Conservation (phyloP, 2,888 invertebrate species). For the Cheilosia vernalis region DNA sequence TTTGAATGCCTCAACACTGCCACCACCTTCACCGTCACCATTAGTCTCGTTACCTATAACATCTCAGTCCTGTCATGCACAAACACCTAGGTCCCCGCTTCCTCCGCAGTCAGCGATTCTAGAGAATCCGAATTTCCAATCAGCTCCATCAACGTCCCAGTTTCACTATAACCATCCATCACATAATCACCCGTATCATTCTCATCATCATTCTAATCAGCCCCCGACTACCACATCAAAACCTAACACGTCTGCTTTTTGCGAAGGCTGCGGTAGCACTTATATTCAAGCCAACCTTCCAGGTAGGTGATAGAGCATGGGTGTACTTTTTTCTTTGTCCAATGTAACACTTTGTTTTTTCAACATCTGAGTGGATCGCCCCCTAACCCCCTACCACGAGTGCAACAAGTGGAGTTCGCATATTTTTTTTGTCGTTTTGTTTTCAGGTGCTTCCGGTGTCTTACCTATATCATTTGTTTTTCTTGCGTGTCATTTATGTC, state of each 20-base stretch:
- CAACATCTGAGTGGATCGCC: slow-evolving; percentile 53
- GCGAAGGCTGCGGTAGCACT: slow-evolving; percentile 79
- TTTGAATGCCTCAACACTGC: slow-evolving; percentile 71
- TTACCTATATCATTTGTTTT: slow-evolving; percentile 19
- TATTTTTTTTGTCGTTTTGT: slow-evolving; percentile 11
- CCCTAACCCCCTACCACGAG: not conserved
- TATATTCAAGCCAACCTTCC: slow-evolving; percentile 77
- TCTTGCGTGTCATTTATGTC: slow-evolving; percentile 15
- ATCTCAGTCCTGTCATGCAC: slow-evolving; percentile 59
- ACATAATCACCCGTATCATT: slow-evolving; percentile 65
- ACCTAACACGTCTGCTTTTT: slow-evolving; percentile 79
- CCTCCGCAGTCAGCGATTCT: slow-evolving; percentile 36
- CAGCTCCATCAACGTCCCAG: slow-evolving; percentile 53
- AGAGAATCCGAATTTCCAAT: slow-evolving; percentile 71
- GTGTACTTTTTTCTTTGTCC: slow-evolving; percentile 66
- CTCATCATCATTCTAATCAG: slow-evolving; percentile 63
- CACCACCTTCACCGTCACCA: slow-evolving; percentile 61
- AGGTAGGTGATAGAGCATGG: slow-evolving; percentile 84
- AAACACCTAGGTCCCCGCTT: slow-evolving; percentile 57
- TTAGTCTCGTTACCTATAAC: slow-evolving; percentile 39
- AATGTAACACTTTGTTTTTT: slow-evolving; percentile 13
- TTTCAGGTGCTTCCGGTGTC: slow-evolving; percentile 48
- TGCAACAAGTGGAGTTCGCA: slow-evolving; percentile 23
- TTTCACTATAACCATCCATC: slow-evolving; percentile 69
- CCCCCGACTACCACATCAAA: slow-evolving; percentile 57